Evolutionary conservation across 2,797 vertebrate species (phyloP).

Genomic region (Pteronotus mesoamericanus): DNA sequence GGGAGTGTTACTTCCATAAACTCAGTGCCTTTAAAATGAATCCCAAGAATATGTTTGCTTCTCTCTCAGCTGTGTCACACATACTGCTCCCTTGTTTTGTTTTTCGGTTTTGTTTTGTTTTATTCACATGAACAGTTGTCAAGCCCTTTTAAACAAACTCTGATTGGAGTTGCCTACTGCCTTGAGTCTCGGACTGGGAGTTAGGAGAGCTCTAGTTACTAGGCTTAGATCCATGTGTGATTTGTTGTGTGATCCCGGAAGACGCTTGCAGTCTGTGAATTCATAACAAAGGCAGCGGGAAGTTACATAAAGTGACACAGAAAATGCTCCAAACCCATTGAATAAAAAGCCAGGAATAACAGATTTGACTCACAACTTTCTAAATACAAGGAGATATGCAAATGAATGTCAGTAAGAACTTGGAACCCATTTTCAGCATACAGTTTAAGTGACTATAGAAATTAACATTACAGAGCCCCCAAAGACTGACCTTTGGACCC

Average conservation of each 20-base stretch:
- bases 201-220: slow-evolving; percentile 6
- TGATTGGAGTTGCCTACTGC: neutral
- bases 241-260: neutral
- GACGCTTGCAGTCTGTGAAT: neutral
- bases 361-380: slow-evolving; percentile 26
- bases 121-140: neutral
- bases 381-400: neutral
- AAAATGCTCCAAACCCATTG: neutral
- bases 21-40: slow-evolving; percentile 16
- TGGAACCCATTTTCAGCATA: slow-evolving; percentile 16
- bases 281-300: neutral
- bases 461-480: neutral
- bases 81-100: neutral
- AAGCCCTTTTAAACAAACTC: slow-evolving; percentile 10
- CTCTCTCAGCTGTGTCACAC: neutral
- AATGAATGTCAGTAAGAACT: neutral
- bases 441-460: slow-evolving; percentile 18
- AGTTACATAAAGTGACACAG: neutral
- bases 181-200: neutral
- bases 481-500: neutral
- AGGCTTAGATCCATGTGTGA: neutral
- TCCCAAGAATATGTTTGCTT: neutral
- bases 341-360: slow-evolving; percentile 21
- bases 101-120: neutral
- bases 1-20: neutral